Evolutionary conservation across 2,888 invertebrate genomes (phyloP), one percentile per base, ranked within the genome.

Genomic region (Tethea ocularis): DNA sequence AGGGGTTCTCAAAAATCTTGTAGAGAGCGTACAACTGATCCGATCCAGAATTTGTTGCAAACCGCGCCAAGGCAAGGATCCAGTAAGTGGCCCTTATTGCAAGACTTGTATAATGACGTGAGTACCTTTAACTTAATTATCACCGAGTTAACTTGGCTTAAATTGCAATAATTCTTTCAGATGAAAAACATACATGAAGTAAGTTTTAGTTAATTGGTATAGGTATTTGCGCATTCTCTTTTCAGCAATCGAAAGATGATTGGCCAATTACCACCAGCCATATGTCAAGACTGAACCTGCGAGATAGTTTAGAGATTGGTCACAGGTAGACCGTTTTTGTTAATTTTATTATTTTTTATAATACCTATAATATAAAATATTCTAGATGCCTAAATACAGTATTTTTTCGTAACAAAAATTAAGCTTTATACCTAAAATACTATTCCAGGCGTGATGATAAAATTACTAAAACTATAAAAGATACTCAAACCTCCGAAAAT

Each of bases 231-330:
- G 53, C 57, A 61, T 69, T 76, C 71, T 77, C 58, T 71, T 88
- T 87, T 73, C 86, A 88, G 88, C 74, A 57, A 67, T 61, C 68
- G 54, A 67, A 69, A 38, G 74, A 72, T 61, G 68, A 58, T 53
- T 59, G 60, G 20, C 61, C 63, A 53, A 46, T 63, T 58, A 26
- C 53, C 51, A 26, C 53, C 51, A 65, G 61, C 59, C 66, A 62
- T 58, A 54, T 66, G 20, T 77, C 85, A 68, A 75, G 78, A 71
- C 58, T 88, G 64, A 75, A 79, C 54, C 72, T 85, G 57, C 78
- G 82, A 67, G 90, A 90, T 80, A 91, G 91, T 75, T 65, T 91
- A 72, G 89, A 89, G 75, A 80, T 91, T 69, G 75, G 65, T 55
- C 84, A 85, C 81, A 88, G 86, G 91, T 91, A 84, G 69, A 57